Evolutionary conservation across 2,888 invertebrate species (phyloP).

Genomic region (Agrilus cyanescens): DNA sequence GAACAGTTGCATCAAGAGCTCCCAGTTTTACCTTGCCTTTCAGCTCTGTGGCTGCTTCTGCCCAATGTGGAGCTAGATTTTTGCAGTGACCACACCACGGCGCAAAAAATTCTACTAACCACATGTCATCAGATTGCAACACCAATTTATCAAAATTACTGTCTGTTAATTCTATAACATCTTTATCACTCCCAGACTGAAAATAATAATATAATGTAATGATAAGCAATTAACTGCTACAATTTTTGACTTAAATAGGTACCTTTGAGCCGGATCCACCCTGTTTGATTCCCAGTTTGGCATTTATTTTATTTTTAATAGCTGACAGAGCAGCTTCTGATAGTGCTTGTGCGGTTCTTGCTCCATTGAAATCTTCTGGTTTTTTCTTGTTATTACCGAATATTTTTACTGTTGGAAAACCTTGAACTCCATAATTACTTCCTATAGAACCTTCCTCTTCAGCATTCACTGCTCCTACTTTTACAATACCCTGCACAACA

Average conservation of each 20-base stretch:
- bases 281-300: slow-evolving; percentile 51
- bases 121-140: slow-evolving; percentile 84
- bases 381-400: slow-evolving; percentile 75
- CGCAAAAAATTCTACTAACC: slow-evolving; percentile 97
- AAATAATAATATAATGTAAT: slow-evolving; percentile 6
- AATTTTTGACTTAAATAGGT: slow-evolving; percentile 1
- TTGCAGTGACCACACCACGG: slow-evolving; percentile 98
- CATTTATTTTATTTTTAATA: slow-evolving; percentile 60
- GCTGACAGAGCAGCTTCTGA: slow-evolving; percentile 77
- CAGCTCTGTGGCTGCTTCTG: slow-evolving; percentile 82
- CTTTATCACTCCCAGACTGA: slow-evolving; percentile 35
- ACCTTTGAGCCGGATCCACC: slow-evolving; percentile 23
- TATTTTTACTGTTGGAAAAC: slow-evolving; percentile 94
- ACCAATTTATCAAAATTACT: slow-evolving; percentile 90
- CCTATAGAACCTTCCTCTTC: slow-evolving; percentile 78
- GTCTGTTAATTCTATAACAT: slow-evolving; percentile 90
- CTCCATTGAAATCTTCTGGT: slow-evolving; percentile 75
- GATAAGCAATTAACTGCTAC: not conserved
- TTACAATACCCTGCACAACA: slow-evolving; percentile 64
- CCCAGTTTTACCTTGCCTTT: slow-evolving; percentile 95
- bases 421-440: slow-evolving; percentile 68
- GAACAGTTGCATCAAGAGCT: slow-evolving; percentile 90
- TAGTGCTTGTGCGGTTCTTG: slow-evolving; percentile 74
- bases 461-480: slow-evolving; percentile 89
- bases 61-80: slow-evolving; percentile 93